Conservation (phyloP, 1,140 invertebrate genomes). For the Vanessa tameamea region DNA sequence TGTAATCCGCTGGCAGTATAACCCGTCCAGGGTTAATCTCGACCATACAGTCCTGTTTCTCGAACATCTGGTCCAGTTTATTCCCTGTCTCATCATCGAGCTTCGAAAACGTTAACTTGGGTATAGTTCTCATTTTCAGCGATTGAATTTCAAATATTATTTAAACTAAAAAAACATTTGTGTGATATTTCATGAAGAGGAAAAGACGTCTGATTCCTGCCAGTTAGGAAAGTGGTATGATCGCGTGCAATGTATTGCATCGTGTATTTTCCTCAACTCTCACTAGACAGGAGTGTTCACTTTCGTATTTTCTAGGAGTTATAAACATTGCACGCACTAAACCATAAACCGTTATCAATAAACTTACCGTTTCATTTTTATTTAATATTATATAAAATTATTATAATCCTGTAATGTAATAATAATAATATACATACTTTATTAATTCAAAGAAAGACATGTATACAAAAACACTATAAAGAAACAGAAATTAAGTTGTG, state of each 20-base stretch:
- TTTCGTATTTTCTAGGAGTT: slow-evolving; percentile 43
- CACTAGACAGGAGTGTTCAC: slow-evolving; percentile 48
- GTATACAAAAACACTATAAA: too few species aligned
- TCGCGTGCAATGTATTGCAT: slow-evolving; percentile 49
- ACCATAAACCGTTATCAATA: slow-evolving; percentile 5
- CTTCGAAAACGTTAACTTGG: slow-evolving; percentile 81
- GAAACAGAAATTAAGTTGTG: too few species aligned
- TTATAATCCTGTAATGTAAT: background rate
- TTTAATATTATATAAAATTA: background rate
- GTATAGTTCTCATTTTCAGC: slow-evolving; percentile 65
- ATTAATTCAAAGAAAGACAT: background rate
- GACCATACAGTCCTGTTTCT: slow-evolving; percentile 84
- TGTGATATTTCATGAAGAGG: slow-evolving; percentile 7
- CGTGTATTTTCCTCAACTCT: slow-evolving; percentile 55
- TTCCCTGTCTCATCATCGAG: slow-evolving; percentile 82
- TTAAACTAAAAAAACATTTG: slow-evolving; percentile 19
- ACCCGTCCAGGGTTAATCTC: slow-evolving; percentile 85
- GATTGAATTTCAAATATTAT: slow-evolving; percentile 14
- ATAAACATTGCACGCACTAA: slow-evolving; percentile 6
- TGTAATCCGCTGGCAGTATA: slow-evolving; percentile 85
- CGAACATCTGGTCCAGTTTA: slow-evolving; percentile 85
- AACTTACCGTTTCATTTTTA: background rate
- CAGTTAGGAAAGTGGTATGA: slow-evolving; percentile 50
- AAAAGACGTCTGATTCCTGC: slow-evolving; percentile 22
- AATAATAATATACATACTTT: background rate